Evolutionary conservation across 2,113 vertebrate genomes (phyloP).

Genomic region (Mobula birostris): DNA sequence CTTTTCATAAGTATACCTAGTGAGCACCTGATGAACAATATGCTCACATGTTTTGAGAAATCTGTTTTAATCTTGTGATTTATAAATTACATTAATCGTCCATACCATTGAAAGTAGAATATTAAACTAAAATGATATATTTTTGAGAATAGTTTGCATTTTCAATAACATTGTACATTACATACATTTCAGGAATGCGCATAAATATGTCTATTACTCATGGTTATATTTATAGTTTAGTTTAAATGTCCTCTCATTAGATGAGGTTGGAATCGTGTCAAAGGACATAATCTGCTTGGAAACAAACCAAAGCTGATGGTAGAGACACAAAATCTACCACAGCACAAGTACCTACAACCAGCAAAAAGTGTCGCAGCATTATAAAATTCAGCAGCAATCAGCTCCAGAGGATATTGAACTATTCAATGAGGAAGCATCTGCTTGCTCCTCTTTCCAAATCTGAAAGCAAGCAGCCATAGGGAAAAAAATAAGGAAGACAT

Average conservation of each 20-base stretch:
- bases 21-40: neutral
- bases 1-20: neutral
- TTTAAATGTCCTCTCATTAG: conserved; percentile 4
- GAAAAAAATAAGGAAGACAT: conserved; percentile 19
- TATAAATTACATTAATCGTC: neutral
- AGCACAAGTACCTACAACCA: neutral
- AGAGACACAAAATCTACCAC: neutral
- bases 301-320: neutral
- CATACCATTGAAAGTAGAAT: neutral
- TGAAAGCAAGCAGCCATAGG: neutral
- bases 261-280: neutral
- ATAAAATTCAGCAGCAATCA: neutral
- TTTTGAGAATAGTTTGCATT: neutral
- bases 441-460: conserved; percentile 2
- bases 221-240: neutral
- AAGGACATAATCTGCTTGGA: neutral
- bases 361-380: neutral
- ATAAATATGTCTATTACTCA: neutral
- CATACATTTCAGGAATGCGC: neutral
- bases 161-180: neutral
- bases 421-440: conserved; percentile 30
- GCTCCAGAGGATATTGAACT: conserved; percentile 6
- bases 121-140: conserved; percentile 6
- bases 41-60: neutral
- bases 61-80: neutral